Percentiles rank a stretch among this genome's conserved stretches.
Conservation (phyloP, 2,888 invertebrate species). For the Papilio demoleus region DNA sequence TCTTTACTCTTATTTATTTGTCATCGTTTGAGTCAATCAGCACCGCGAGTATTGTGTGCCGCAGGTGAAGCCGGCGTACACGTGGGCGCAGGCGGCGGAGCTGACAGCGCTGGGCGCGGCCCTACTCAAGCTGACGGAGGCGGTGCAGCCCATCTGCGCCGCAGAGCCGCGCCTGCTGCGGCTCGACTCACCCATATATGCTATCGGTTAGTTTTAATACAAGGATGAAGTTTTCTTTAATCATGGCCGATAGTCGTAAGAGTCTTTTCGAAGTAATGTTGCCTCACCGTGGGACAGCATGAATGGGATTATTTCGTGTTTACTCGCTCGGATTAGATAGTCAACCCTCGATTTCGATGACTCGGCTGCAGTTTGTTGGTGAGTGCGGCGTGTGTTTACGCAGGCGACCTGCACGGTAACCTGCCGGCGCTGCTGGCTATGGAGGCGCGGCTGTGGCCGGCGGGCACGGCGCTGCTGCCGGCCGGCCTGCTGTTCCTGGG, state of each 20-base stretch:
- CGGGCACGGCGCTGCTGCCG: slow-evolving; percentile 86
- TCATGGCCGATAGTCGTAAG: background rate
- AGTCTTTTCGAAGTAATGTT: background rate
- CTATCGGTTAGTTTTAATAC: slow-evolving; percentile 55
- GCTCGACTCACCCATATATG: slow-evolving; percentile 63
- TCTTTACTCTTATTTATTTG: background rate
- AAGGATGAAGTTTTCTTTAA: background rate
- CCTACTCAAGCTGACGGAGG: slow-evolving; percentile 64
- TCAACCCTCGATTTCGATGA: background rate
- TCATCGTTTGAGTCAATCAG: background rate
- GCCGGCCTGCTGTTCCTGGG: slow-evolving; percentile 88
- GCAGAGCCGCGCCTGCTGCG: slow-evolving; percentile 64
- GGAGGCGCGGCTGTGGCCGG: slow-evolving; percentile 87
- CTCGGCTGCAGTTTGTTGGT: background rate
- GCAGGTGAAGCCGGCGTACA: slow-evolving; percentile 57
- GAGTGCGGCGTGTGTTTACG: background rate
- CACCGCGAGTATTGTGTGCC: background rate
- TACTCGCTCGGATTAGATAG: background rate
- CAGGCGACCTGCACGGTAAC: slow-evolving; percentile 91
- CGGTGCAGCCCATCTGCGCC: slow-evolving; percentile 59
- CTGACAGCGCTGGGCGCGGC: slow-evolving; percentile 60
- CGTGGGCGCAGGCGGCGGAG: slow-evolving; percentile 59
- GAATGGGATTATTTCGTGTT: background rate
- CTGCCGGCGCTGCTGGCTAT: slow-evolving; percentile 86
- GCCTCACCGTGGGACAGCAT: background rate